Evolutionary conservation across 1,140 invertebrate genomes (phyloP), one percentile per base, ranked within the genome.

Genomic region (Dinoponera quadriceps): DNA sequence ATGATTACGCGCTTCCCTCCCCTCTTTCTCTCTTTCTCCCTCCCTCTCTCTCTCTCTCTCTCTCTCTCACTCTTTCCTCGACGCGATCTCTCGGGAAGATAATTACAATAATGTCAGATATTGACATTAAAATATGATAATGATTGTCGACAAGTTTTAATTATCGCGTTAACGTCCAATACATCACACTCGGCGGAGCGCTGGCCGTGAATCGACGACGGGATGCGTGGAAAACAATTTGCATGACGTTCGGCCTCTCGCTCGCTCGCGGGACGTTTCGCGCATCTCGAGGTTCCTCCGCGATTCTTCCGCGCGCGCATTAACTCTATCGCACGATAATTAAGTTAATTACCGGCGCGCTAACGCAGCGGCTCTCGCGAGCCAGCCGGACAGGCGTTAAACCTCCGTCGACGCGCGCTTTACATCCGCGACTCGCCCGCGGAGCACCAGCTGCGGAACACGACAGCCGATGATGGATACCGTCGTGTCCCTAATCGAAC

Each of bases 401-500:
- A 86, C 71, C n/a, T 57, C 20, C 27, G 33, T 59, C 66, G 59
- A 75, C 62, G 54, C 44, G 75, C 49, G 27, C 49, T 33, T 66
- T 27, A 57, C 38, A 11, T 44, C 33, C 51, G 27, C 27, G 48
- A 51, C 20, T 81, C 77, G 78, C 29, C 44, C 57, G 29, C 20
- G 54, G 66, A 83, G 51, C 44, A 83, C n/a, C 20, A 55, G 44
- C 55, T 59, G 38, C 33, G 82, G 51, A 88, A 88, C 38, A 44
- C 55, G 87, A 87, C 85, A 84, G 85, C 60, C 83, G 85, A 89
- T 90, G 87, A 90, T 90, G 85, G 71, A 90, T 90, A 68, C 25
- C 66, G 82, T 73, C 55, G 51, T 49, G 51, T 57, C 63, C 60
- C 72, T 85, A 85, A 87, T 87, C 85, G 85, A 49, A 54, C 57